Evolutionary conservation across 2,888 invertebrate genomes (phyloP).

Genomic region (Dione vanillae): DNA sequence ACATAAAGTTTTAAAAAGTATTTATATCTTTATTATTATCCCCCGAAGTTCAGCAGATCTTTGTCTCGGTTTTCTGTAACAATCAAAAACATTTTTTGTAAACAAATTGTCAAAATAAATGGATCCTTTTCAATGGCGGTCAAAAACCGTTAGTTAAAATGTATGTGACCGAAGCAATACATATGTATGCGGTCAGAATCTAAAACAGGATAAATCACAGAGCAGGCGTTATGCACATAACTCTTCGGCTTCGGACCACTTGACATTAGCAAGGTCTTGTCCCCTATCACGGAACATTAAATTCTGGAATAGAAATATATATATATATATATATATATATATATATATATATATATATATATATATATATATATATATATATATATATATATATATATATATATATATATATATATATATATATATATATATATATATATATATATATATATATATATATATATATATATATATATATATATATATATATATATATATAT

Average conservation of each 20-base stretch:
- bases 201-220: constrained; percentile 74
- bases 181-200: constrained; percentile 68
- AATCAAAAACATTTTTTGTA: constrained; percentile 4
- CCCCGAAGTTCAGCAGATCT: background rate
- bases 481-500: constrained; percentile 5
- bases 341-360: background rate
- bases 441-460: constrained; percentile 9
- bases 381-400: constrained; percentile 3
- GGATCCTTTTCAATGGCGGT: constrained; percentile 54
- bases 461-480: constrained; percentile 3
- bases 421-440: background rate
- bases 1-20: background rate
- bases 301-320: constrained; percentile 29
- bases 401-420: constrained; percentile 5
- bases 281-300: constrained; percentile 47
- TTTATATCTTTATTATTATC: background rate
- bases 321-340: constrained; percentile 5
- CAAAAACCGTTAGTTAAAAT: constrained; percentile 63
- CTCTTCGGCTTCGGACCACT: constrained; percentile 73
- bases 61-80: background rate
- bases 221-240: constrained; percentile 76
- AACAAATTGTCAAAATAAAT: constrained; percentile 50
- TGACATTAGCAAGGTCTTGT: constrained; percentile 74
- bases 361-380: constrained; percentile 9
- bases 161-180: constrained; percentile 57